Evolutionary conservation across 2,888 invertebrate genomes (phyloP).

Genomic region (Siphlonurus alternatus): DNA sequence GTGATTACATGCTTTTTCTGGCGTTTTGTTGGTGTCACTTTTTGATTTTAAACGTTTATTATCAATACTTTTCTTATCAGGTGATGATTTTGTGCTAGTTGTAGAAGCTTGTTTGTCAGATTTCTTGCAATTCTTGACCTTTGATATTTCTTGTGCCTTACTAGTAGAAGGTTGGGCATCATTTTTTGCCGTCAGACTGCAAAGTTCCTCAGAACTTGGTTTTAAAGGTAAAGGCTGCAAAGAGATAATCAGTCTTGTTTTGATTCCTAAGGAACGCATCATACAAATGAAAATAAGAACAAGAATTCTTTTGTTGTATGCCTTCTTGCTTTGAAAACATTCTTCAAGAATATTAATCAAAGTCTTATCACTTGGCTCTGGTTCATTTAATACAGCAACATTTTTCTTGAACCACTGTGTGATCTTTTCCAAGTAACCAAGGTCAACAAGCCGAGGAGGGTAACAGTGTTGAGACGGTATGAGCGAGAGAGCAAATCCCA

Average conservation of each 20-base stretch:
- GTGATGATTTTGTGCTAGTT: not conserved
- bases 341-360: constrained; percentile 32
- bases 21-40: too few species aligned
- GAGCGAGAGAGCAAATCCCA: constrained; percentile 51
- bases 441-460: constrained; percentile 52
- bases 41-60: not conserved
- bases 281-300: constrained; percentile 60
- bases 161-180: constrained; percentile 30
- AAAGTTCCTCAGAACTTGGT: constrained; percentile 44
- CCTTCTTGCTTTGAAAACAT: constrained; percentile 42
- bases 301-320: constrained; percentile 47
- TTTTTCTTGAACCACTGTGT: constrained; percentile 57
- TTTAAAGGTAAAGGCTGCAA: constrained; percentile 59
- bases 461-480: constrained; percentile 58
- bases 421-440: constrained; percentile 60
- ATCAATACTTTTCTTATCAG: not conserved
- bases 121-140: constrained; percentile 2
- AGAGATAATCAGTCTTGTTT: constrained; percentile 64
- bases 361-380: constrained; percentile 14
- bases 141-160: constrained; percentile 17
- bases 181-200: constrained; percentile 10
- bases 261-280: constrained; percentile 61
- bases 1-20: too few species aligned
- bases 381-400: constrained; percentile 30
- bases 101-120: not conserved